Base-by-base conservation (phyloP, 1,140 invertebrate species). In the Zaprionus ghesquierei region DNA sequence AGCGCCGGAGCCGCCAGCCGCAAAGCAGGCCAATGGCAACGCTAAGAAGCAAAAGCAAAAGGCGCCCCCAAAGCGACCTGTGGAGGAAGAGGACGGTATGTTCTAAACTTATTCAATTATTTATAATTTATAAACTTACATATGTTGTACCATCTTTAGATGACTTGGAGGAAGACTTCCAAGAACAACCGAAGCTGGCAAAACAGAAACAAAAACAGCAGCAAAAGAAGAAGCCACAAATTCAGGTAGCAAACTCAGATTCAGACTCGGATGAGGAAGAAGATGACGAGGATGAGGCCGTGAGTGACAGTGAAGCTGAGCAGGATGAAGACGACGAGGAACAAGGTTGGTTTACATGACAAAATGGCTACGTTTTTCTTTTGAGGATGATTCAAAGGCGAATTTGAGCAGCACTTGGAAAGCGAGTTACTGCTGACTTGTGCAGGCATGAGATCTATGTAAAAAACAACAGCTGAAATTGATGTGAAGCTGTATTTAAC, bases 351-450 rank as follows among this genome's bases (percentile, higher is more conserved):
- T 75, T 25, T 20, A 38, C 15, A 33, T 51, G 15, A 1, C n/a
- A 15, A 20, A 25, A 5, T 31, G 0, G 3, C 9, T 38, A 13
- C 8, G 27, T 38, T 22, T 38, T 6, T 10, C 18, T n/a, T 2
- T 50, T 44, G 23, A 75, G 77, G 89, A 81, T 80, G 91, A 91
- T 65, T 73, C 38, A 71, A 90, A 91, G 84, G 89, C 90, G 89
- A 92, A 90, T 92, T 84, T 69, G 80, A 92, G 27, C 18, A 51
- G 69, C 44, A 27, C 51, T 23, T 1, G 35, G 33, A 12, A 68
- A 87, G 53, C 77, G 70, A 81, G 82, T 86, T 86, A 86, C 51
- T 79, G 82, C 51, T 79, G 82, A 10, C 41, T 31, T 10, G 56
- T 29, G 53, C 61, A 41, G 58, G 51, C 38, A 79, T 86, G 82